Conservation (phyloP, 2,888 invertebrate species). For the Caenorhabditis angaria region DNA sequence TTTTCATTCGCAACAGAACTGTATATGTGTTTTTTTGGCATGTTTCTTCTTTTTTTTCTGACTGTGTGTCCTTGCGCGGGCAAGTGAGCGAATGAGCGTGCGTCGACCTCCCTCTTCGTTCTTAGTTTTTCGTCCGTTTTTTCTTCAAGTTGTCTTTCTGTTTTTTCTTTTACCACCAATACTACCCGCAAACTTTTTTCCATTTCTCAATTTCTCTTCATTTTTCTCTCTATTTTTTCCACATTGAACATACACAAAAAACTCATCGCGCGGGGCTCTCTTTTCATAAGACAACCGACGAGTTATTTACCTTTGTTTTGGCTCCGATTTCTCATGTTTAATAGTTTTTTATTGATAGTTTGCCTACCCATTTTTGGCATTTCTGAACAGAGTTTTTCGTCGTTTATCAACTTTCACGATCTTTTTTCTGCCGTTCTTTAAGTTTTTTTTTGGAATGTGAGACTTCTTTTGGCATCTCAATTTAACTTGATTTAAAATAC, state of each 20-base stretch:
- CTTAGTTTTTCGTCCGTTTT: neutral
- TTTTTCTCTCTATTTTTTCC: neutral
- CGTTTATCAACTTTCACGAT: neutral
- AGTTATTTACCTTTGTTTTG: neutral
- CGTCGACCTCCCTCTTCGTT: neutral
- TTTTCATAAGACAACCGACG: neutral
- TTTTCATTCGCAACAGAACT: neutral
- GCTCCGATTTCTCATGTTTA: neutral
- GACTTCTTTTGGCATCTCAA: too few species aligned
- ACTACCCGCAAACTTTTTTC: neutral
- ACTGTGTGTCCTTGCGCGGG: constrained; percentile 11
- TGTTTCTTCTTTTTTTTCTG: neutral
- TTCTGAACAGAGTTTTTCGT: neutral
- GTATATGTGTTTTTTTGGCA: neutral
- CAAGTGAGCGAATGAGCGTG: neutral
- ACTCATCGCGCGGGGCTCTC: neutral
- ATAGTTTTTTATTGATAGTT: too few species aligned
- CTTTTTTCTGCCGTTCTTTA: neutral
- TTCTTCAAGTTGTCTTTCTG: constrained; percentile 6
- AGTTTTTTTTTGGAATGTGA: too few species aligned
- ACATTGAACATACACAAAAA: neutral
- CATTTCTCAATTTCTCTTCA: neutral
- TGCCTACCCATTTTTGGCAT: neutral
- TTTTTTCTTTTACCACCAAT: neutral
- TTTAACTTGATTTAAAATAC: too few species aligned